Base-by-base conservation (phyloP, 2,797 vertebrate genomes). In the Eulemur rubriventer region DNA sequence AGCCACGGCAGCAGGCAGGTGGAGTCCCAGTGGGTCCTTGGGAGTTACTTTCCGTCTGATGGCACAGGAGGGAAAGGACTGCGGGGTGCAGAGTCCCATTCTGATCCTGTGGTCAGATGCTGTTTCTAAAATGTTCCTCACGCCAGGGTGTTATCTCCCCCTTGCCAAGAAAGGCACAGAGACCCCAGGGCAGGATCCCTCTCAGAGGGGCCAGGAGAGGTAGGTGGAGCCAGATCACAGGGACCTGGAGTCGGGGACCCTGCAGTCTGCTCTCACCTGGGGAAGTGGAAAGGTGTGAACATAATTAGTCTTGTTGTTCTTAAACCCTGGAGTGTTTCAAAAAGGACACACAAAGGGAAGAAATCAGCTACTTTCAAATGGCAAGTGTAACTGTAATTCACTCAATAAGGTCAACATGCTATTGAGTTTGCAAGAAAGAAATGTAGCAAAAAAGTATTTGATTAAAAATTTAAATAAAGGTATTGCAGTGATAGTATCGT, bases 241-340 rank as follows among this genome's bases (percentile, higher is more conserved):
- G 52, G 20, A 33, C 48, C 75, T 46, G 43, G 41, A 3, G 4
- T 6, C 6, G 9, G 10, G 5, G 28, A 2, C 4, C 0, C 30
- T 16, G 48, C 12, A 3, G 11, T 38, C 16, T 67, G 50, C 7
- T 4, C 24, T 6, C 0, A 3, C 52, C 52, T 55, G 20, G 52
- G 52, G 52, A 16, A n/a, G 10, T 20, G 35, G 63, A 38, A 50
- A 61, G 4, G 52, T 2, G 2, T 1, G 10, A 4, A 67, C 6
- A 0, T 7, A 0, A 8, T 18, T 11, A 48, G 50, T 35, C 28
- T 7, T 1, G 2, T 13, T 4, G n/a, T 28, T n/a, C 11, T 33
- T 24, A 12, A 24, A 6, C 11, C 41, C 52, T 7, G n/a, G 50
- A 5, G 9, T 16, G 22, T 43, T 84, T 52, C 22, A 0, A 0